A percentile compares a stretch with the other conserved stretches of the same genome.
These are phyloP conservation scores for Oxyruncus cristatus DNA, from an alignment of 2,113 vertebrate species.

Conservation along the genomic window DNA sequence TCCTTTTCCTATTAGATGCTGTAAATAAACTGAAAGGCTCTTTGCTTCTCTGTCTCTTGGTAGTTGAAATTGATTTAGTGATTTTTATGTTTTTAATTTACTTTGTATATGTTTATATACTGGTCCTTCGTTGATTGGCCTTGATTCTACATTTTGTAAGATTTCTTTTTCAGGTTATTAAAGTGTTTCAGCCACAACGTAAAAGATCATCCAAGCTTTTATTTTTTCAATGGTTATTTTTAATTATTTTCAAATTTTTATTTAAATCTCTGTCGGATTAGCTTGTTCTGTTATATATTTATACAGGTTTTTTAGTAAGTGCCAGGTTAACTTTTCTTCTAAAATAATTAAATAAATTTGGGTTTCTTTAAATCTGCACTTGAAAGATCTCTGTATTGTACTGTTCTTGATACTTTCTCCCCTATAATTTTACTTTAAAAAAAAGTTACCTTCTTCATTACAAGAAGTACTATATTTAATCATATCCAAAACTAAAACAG, in stretches of 20 bases:
- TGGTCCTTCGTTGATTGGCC: neutral
- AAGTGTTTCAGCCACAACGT: neutral
- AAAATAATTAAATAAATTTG: neutral
- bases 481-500: neutral
- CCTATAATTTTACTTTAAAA: neutral
- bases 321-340: neutral
- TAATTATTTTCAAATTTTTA: neutral
- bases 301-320: neutral
- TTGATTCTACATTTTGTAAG: neutral
- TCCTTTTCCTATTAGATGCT: neutral
- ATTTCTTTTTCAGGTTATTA: neutral
- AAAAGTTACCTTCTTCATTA: neutral
- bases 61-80: neutral
- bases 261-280: neutral
- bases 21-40: neutral
- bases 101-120: neutral
- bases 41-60: neutral
- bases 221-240: neutral
- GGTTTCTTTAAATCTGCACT: neutral
- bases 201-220: neutral
- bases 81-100: neutral
- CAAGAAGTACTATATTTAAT: neutral
- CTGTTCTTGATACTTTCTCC: neutral
- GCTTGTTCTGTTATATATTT: neutral
- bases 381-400: neutral